Evolutionary conservation across 1,140 invertebrate species (phyloP).

Genomic region (Aradophagus sp.): DNA sequence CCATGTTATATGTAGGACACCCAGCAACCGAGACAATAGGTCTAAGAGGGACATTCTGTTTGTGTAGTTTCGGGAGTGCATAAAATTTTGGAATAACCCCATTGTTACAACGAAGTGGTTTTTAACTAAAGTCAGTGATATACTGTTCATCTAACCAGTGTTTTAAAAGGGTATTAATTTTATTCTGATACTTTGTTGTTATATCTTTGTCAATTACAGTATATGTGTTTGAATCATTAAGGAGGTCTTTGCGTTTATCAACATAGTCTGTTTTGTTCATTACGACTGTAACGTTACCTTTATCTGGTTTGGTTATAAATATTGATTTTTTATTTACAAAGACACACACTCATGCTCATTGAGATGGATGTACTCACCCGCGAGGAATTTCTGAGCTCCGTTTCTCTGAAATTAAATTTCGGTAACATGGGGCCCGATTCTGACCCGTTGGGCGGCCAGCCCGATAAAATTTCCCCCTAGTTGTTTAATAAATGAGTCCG

Average conservation of each 20-base stretch:
- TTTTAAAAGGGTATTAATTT: constrained; percentile 1
- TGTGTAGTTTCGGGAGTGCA: constrained; percentile 1
- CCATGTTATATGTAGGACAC: constrained; percentile 2
- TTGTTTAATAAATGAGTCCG: too few species aligned
- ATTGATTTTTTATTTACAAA: constrained; percentile 3
- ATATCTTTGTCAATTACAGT: not conserved
- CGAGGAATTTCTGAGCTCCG: too few species aligned
- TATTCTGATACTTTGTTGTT: constrained; percentile 5
- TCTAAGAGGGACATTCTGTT: not conserved
- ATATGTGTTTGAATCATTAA: not conserved
- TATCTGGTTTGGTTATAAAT: constrained; percentile 2
- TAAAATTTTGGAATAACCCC: constrained; percentile 5
- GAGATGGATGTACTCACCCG: too few species aligned
- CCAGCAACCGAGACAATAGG: constrained; percentile 3
- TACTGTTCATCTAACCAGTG: not conserved
- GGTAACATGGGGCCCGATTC: too few species aligned
- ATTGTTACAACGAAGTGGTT: not conserved
- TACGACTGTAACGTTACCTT: too few species aligned
- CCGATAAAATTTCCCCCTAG: too few species aligned
- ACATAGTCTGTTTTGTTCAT: not conserved
- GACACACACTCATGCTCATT: too few species aligned
- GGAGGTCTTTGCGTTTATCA: not conserved
- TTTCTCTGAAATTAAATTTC: too few species aligned
- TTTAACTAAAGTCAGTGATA: not conserved
- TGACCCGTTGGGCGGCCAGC: too few species aligned